Evolutionary conservation across 2,113 vertebrate genomes (phyloP), one percentile per base, ranked within the genome.

Genomic region (Numida meleagris): DNA sequence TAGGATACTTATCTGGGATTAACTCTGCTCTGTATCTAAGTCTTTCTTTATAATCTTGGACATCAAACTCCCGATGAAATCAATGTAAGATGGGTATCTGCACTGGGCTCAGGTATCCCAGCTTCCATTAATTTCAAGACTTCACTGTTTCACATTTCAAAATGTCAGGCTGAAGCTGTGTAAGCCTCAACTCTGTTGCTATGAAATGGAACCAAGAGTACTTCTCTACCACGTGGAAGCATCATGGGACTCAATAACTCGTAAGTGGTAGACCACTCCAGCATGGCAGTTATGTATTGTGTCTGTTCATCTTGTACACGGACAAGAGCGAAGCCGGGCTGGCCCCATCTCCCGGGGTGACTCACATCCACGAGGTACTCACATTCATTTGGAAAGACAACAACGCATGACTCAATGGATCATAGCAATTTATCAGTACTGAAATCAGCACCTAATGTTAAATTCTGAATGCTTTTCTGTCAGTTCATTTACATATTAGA

Each of bases 321-420:
- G 89, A 29, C 85, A 81, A 59, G 0, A 85, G 71, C 4, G 7
- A 42, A 72, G 88, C 53, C 93, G 89, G 87, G 48, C 65, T 88
- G 94, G 84, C 43, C 94, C 82, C 85, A 78, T 74, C 40, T 61
- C 59, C 59, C 33, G 70, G 40, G 31, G 17, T 95, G 91, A 95
- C 61, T 95, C 96, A 91, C 18, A 53, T 62, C 27, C 20, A 81
- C 59, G 93, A 96, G 93, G 65, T 91, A 72, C 87, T 71, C 38
- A 59, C 79, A 76, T 83, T 89, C 87, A 91, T 83, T 94, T 95
- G 96, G 94, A 89, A 93, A 85, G 91, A 93, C 89, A 94, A 89
- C 71, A 91, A 95, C 89, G 61, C 57, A 45, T 95, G 90, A 94
- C 46, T 95, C 94, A 96, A 27, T 33, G 90, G 85, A 91, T 96